Conservation (phyloP, 37 sponge, comb jelly and placozoan species). For the Beroe ovata region DNA sequence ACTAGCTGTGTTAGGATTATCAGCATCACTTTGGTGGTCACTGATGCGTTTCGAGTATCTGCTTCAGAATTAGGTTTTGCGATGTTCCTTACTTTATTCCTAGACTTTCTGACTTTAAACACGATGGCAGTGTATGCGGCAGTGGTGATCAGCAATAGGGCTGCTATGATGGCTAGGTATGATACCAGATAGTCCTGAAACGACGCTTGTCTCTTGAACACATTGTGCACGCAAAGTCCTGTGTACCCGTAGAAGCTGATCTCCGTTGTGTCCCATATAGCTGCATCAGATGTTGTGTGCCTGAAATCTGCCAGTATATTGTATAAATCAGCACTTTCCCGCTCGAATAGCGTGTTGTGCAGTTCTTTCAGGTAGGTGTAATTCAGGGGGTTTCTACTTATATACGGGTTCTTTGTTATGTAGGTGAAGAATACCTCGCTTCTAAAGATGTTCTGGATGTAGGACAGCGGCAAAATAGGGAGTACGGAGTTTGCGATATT, state of each 20-base stretch:
- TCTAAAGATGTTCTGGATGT: neutral
- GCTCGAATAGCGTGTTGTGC: neutral
- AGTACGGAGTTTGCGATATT: neutral
- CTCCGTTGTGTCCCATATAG: neutral
- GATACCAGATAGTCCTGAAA: neutral
- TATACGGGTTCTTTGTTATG: neutral
- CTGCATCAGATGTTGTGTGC: neutral
- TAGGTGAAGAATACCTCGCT: neutral
- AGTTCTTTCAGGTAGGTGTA: neutral
- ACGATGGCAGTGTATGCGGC: neutral
- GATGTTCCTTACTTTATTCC: neutral
- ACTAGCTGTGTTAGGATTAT: conserved; percentile 16
- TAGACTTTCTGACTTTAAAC: neutral
- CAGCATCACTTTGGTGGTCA: neutral
- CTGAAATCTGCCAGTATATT: neutral
- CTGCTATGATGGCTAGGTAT: neutral
- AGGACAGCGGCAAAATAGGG: neutral
- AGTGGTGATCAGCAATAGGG: neutral
- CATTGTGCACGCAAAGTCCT: neutral
- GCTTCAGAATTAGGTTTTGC: neutral
- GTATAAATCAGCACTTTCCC: neutral
- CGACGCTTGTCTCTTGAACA: neutral
- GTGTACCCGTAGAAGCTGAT: conserved; percentile 15
- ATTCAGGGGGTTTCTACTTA: neutral
- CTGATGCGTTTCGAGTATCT: neutral